A percentile compares a stretch with the other conserved stretches of the same genome.
Evolutionary conservation across 2,797 vertebrate species (phyloP).

Genomic region (Myotis findleyi): DNA sequence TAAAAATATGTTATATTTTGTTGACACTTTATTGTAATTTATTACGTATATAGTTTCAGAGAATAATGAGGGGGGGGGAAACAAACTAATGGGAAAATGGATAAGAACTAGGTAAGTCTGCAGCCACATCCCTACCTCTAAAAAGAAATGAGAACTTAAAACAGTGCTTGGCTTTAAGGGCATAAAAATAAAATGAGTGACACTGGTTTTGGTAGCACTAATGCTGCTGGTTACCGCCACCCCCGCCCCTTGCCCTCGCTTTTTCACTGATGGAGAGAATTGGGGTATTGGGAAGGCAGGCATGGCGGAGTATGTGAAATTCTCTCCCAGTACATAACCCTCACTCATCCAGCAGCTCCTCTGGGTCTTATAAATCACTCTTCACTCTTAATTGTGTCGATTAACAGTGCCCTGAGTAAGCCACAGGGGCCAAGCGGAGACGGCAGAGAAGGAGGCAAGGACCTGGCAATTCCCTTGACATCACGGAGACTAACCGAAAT

Average conservation of each 20-base stretch:
- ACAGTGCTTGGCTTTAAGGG: not conserved
- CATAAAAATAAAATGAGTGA: not conserved
- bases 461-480: constrained; percentile 47
- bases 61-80: not conserved
- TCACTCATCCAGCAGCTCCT: not conserved
- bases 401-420: constrained; percentile 30
- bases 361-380: constrained; percentile 26
- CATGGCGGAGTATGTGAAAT: not conserved
- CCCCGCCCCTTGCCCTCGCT: accelerated
- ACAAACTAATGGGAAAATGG: not conserved
- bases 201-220: not conserved
- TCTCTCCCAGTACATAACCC: not conserved
- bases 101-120: not conserved
- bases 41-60: not conserved
- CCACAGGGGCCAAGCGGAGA: constrained; percentile 47
- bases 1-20: not conserved
- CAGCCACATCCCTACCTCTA: not conserved
- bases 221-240: too few relatives aligned
- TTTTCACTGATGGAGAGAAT: not conserved
- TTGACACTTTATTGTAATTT: not conserved
- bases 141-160: not conserved
- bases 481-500: constrained; percentile 52
- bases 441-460: constrained; percentile 15
- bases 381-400: constrained; percentile 61
- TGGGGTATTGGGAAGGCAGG: not conserved